Evolutionary conservation across 2,888 invertebrate genomes (phyloP).

Genomic region (Eristalis pertinax): DNA sequence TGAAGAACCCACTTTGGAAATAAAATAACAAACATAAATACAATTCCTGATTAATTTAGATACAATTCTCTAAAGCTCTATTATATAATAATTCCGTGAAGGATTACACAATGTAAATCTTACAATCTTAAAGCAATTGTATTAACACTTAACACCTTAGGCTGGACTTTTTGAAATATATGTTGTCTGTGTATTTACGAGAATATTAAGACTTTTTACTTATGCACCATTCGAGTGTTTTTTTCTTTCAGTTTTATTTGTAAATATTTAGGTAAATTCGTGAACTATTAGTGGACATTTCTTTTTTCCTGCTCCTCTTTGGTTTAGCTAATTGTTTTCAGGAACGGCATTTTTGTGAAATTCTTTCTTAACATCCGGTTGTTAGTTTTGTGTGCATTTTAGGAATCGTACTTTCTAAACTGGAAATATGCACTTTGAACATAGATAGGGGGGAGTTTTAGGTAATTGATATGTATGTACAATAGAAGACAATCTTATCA

Average conservation of each 20-base stretch:
- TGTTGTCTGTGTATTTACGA: slow-evolving; percentile 61
- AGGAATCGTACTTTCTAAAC: too few relatives aligned
- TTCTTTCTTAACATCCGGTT: too few relatives aligned
- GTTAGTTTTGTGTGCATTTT: too few relatives aligned
- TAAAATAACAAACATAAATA: slow-evolving; percentile 22
- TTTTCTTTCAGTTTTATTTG: not conserved
- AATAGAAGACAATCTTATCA: too few relatives aligned
- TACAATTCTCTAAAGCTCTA: slow-evolving; percentile 26
- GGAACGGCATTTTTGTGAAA: too few relatives aligned
- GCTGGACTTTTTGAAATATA: slow-evolving; percentile 58
- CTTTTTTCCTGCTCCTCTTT: not conserved
- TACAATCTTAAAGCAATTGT: slow-evolving; percentile 41
- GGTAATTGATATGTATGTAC: too few relatives aligned
- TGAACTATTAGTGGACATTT: not conserved
- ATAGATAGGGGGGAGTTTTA: too few relatives aligned
- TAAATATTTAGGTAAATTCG: not conserved
- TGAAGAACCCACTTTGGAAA: slow-evolving; percentile 18
- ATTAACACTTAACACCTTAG: slow-evolving; percentile 50
- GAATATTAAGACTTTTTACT: slow-evolving; percentile 42
- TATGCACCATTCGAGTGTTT: not conserved
- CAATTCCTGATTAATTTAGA: slow-evolving; percentile 39
- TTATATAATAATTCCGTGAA: not conserved
- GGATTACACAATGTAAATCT: slow-evolving; percentile 32
- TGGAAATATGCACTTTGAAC: too few relatives aligned
- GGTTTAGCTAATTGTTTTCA: too few relatives aligned